Percentiles rank a stretch among this genome's conserved stretches.
Conservation (phyloP, 2,113 vertebrate genomes). For the Cryptotis parvus region DNA sequence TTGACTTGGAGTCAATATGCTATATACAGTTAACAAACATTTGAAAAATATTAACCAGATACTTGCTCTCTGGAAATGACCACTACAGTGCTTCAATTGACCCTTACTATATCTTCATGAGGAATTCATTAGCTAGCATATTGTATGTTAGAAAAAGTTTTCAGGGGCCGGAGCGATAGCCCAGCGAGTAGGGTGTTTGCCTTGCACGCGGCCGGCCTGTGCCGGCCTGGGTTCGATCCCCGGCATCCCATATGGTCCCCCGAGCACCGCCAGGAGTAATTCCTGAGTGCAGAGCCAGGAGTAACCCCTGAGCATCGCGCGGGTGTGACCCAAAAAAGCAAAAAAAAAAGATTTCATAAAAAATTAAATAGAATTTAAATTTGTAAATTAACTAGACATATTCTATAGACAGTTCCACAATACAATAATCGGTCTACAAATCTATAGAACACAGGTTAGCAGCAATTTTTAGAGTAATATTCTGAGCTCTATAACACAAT, state of each 20-base stretch:
- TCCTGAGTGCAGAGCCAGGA: no score
- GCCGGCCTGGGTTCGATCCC: no score
- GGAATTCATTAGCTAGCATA: background rate
- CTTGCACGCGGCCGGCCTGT: no score
- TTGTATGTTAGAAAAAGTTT: background rate
- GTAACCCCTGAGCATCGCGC: no score
- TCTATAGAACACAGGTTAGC: background rate
- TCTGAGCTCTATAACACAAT: accelerated
- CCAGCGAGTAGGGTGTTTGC: no score
- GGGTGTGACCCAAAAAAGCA: no score
- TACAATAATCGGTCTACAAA: background rate
- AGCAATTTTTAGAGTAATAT: background rate
- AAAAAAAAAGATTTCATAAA: no score
- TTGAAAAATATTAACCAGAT: background rate
- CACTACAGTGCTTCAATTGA: background rate
- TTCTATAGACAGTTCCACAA: background rate
- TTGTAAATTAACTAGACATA: background rate
- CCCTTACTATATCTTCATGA: background rate
- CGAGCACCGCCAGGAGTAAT: no score
- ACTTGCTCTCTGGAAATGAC: background rate
- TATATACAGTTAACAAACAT: background rate
- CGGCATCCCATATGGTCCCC: no score
- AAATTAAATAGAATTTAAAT: background rate
- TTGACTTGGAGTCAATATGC: background rate
- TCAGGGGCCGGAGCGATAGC: no score